Conservation (phyloP, 2,797 vertebrate genomes). For the Saxicola maurus region DNA sequence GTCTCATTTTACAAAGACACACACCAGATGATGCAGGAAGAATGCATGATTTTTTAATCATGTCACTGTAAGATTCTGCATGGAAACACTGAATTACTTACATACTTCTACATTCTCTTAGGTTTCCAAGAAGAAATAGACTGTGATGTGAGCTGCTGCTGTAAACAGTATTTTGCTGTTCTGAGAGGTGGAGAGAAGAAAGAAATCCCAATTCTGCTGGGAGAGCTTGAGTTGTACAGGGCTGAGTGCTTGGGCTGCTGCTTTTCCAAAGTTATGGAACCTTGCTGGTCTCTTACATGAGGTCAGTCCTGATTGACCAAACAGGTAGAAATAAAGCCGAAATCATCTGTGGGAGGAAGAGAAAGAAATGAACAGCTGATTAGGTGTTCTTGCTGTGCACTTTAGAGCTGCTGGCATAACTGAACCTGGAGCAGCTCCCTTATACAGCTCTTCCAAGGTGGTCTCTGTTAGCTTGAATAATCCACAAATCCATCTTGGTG, state of each 20-base stretch:
- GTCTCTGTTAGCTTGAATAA: neutral
- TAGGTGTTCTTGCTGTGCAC: neutral
- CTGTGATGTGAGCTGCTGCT: neutral
- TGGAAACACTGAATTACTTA: constrained; percentile 2
- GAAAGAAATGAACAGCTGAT: neutral
- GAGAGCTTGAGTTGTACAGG: neutral
- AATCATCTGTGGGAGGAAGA: neutral
- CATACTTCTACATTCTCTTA: constrained; percentile 4
- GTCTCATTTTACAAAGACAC: neutral
- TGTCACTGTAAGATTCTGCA: neutral
- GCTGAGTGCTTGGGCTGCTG: neutral
- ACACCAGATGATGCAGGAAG: neutral
- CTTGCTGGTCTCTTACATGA: neutral
- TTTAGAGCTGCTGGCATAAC: neutral
- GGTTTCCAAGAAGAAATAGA: neutral
- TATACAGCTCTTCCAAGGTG: neutral
- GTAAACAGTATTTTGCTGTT: neutral
- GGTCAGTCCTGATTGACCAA: neutral
- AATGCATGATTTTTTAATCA: neutral
- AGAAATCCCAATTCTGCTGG: neutral
- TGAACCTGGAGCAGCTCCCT: neutral
- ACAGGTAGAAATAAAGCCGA: neutral
- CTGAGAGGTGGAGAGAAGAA: neutral
- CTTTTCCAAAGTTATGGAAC: neutral
- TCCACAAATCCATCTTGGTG: neutral